Percentiles rank a stretch among this genome's conserved stretches.
phyloP scores from a whole-genome alignment of 2,113 vertebrate genomes.

The Myotis lucifugus region DNA sequence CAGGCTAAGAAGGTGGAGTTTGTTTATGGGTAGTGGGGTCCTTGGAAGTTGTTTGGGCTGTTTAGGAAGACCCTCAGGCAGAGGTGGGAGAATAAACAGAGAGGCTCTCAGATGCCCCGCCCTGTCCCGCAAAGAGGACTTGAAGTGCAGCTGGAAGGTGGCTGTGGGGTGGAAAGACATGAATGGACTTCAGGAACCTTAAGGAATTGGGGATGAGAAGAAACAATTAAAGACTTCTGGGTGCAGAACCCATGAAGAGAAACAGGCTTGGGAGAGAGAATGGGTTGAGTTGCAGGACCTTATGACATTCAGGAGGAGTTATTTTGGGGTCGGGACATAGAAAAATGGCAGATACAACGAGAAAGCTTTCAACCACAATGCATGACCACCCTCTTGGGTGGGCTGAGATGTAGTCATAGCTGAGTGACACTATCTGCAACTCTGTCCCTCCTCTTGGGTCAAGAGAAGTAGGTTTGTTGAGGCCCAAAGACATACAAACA shows the following conservation, averaged over 20 bases:
- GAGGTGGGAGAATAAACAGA: neutral
- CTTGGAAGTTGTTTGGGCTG: neutral
- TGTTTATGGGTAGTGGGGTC: neutral
- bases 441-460: neutral
- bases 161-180: neutral
- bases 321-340: neutral
- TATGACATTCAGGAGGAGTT: neutral
- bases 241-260: neutral
- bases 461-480: neutral
- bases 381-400: neutral
- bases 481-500: neutral
- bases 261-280: neutral
- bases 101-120: neutral
- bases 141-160: neutral
- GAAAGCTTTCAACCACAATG: neutral
- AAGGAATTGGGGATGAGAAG: neutral
- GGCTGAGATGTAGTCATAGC: neutral
- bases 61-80: neutral
- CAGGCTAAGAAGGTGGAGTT: neutral
- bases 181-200: neutral
- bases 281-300: neutral
- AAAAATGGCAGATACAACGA: neutral
- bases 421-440: neutral
- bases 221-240: neutral
- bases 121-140: neutral